These are phyloP conservation scores for Limnodromus scolopaceus DNA, from an alignment of 2,797 vertebrate genomes.

Conservation along the genomic window DNA sequence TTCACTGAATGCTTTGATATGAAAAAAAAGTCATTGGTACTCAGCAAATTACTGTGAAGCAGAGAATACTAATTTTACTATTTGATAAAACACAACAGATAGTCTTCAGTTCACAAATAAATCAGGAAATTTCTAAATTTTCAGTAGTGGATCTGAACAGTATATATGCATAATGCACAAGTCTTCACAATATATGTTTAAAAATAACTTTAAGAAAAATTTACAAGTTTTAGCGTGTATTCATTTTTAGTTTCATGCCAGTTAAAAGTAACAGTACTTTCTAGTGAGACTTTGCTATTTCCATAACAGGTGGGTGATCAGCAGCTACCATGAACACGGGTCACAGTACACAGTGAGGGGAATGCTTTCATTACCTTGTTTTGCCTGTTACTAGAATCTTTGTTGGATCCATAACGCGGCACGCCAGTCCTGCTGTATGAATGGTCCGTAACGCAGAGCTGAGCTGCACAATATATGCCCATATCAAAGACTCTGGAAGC, in stretches of 20 bases:
- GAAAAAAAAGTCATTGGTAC: background rate
- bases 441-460: constrained; percentile 96
- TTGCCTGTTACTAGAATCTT: constrained; percentile 99
- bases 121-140: background rate
- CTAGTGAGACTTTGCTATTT: background rate
- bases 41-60: background rate
- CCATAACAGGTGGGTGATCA: background rate
- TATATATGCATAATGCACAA: background rate
- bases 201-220: background rate
- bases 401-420: constrained; percentile 98
- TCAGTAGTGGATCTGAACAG: background rate
- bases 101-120: background rate
- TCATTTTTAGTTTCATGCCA: background rate
- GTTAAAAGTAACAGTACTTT: background rate
- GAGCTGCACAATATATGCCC: constrained; percentile 98
- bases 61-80: background rate
- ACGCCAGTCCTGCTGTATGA: constrained; percentile 96
- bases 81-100: background rate
- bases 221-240: background rate
- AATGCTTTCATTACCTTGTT: constrained; percentile 84
- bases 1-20: background rate
- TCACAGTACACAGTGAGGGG: background rate
- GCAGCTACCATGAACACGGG: background rate
- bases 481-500: constrained; percentile 96
- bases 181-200: background rate